Evolutionary conservation across 2,797 vertebrate genomes (phyloP).

Genomic region (Australoheros facetus): DNA sequence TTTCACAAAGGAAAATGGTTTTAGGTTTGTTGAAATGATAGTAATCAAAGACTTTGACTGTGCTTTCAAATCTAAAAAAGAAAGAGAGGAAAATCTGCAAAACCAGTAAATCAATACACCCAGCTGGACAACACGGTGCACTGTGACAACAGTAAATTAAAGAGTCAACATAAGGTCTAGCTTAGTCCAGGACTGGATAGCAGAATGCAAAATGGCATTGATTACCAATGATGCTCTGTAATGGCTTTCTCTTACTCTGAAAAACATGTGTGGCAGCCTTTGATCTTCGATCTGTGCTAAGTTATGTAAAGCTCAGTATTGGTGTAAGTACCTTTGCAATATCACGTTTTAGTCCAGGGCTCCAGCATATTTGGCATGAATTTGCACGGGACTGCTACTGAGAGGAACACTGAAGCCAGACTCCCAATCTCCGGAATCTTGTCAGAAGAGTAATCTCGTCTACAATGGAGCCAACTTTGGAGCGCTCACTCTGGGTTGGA

Average conservation of each 20-base stretch:
- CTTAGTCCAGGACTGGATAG: not conserved
- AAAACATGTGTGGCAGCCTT: not conserved
- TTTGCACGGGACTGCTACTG: not conserved
- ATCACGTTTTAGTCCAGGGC: no score
- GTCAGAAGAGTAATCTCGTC: not conserved
- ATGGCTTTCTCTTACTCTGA: conserved; percentile 42
- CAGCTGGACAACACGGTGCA: not conserved
- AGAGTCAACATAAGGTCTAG: conserved; percentile 2
- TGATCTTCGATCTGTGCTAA: not conserved
- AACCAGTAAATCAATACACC: not conserved
- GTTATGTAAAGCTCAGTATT: not conserved
- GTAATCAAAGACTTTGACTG: not conserved
- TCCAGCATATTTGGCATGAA: not conserved
- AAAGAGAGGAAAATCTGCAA: not conserved
- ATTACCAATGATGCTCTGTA: conserved; percentile 54
- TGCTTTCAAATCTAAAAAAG: not conserved
- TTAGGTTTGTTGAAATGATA: not conserved
- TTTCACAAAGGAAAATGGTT: not conserved
- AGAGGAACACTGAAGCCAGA: not conserved
- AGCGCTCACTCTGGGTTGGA: no score
- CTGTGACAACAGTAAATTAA: not conserved
- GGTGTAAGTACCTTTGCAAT: no score
- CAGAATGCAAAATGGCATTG: not conserved
- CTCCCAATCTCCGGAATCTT: not conserved
- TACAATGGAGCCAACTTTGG: no score